Percentiles rank a stretch among this genome's conserved stretches.
Evolutionary conservation across 1,140 invertebrate species (phyloP).

Genomic region (Bombus breviceps): DNA sequence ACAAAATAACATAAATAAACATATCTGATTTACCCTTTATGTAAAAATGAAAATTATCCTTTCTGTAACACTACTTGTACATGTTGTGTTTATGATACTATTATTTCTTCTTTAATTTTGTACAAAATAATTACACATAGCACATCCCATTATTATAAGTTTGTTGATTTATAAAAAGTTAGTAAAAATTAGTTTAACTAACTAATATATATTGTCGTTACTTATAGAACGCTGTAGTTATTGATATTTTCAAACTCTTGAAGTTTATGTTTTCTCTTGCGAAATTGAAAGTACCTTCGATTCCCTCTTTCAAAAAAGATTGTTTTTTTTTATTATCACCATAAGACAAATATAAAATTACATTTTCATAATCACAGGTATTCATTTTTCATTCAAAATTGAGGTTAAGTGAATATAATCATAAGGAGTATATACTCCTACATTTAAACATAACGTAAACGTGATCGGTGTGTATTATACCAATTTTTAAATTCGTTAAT

Average conservation of each 20-base stretch:
- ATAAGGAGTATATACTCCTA: background rate
- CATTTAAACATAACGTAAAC: background rate
- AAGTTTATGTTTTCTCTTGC: background rate
- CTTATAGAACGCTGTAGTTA: background rate
- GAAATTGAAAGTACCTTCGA: background rate
- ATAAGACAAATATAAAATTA: conserved; percentile 35
- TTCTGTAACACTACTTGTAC: conserved; percentile 17
- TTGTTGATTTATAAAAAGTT: background rate
- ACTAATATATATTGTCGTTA: conserved; percentile 21
- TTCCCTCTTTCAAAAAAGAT: conserved; percentile 21
- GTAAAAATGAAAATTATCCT: conserved; percentile 6
- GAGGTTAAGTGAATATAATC: conserved; percentile 52
- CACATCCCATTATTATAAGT: conserved; percentile 17
- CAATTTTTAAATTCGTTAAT: conserved; percentile 42
- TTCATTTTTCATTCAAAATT: conserved; percentile 53
- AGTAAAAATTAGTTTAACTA: conserved; percentile 16
- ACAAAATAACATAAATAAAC: background rate
- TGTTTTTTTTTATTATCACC: conserved; percentile 11
- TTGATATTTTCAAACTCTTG: conserved; percentile 9
- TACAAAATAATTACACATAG: background rate
- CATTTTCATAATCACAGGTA: conserved; percentile 29
- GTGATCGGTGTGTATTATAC: background rate
- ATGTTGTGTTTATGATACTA: conserved; percentile 4
- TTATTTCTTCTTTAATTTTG: background rate
- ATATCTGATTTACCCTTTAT: conserved; percentile 40